Evolutionary conservation across 2,888 invertebrate genomes (phyloP).

Genomic region (Notodonta dromedarius): DNA sequence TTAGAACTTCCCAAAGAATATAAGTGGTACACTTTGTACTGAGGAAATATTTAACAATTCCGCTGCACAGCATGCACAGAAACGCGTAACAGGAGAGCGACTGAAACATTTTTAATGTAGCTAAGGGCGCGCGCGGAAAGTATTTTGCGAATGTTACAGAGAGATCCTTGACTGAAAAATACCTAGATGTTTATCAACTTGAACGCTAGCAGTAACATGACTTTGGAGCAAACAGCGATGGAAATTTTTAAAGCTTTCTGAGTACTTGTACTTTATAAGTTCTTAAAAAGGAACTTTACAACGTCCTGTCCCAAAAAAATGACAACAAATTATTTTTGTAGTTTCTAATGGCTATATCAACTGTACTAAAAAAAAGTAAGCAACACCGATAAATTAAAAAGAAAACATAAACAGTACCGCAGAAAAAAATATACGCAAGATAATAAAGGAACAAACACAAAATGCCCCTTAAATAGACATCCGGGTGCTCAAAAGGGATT

Average conservation of each 20-base stretch:
- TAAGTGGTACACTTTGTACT: no score
- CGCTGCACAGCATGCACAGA: background rate
- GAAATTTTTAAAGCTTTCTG: conserved; percentile 16
- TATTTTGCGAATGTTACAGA: conserved; percentile 26
- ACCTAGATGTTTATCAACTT: conserved; percentile 29
- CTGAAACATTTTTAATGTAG: conserved; percentile 35
- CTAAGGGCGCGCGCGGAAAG: conserved; percentile 22
- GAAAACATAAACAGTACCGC: no score
- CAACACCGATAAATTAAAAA: no score
- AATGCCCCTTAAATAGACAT: conserved; percentile 6
- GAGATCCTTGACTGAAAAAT: conserved; percentile 19
- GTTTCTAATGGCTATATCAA: no score
- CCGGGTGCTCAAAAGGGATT: conserved; percentile 23
- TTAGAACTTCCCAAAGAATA: no score
- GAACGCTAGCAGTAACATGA: conserved; percentile 24
- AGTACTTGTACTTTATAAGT: conserved; percentile 18
- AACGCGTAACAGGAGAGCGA: conserved; percentile 8
- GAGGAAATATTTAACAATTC: no score
- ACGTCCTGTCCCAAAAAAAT: no score
- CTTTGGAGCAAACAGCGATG: conserved; percentile 9
- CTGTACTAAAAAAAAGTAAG: no score
- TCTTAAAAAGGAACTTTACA: conserved; percentile 28
- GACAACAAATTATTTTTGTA: no score
- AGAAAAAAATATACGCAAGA: background rate
- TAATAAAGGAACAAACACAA: background rate